A percentile compares a stretch with the other conserved stretches of the same genome.
Evolutionary conservation across 2,888 invertebrate species (phyloP).

Genomic region (Ochropleura leucogaster): DNA sequence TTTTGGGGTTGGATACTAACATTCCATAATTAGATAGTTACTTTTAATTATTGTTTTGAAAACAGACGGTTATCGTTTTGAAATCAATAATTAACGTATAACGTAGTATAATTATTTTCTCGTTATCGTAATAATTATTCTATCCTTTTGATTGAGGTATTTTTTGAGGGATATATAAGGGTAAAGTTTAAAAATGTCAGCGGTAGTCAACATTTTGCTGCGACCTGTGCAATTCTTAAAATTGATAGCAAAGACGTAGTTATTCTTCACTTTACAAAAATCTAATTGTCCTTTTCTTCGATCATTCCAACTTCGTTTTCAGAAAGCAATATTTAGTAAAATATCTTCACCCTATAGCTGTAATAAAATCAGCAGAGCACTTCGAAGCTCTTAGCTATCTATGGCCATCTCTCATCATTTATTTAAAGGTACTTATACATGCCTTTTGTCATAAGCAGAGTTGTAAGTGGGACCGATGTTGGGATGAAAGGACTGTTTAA

Average conservation of each 20-base stretch:
- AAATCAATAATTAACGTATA: background rate
- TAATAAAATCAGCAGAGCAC: slow-evolving; percentile 53
- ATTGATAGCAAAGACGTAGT: background rate
- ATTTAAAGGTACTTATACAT: slow-evolving; percentile 48
- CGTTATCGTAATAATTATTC: slow-evolving; percentile 2
- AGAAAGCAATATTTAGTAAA: slow-evolving; percentile 18
- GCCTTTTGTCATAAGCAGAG: slow-evolving; percentile 50
- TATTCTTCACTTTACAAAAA: background rate
- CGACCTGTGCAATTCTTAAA: background rate
- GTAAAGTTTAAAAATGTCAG: no score
- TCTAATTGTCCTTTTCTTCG: background rate
- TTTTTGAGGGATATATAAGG: no score
- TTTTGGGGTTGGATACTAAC: slow-evolving; percentile 29
- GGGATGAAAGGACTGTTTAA: slow-evolving; percentile 22
- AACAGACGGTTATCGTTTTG: slow-evolving; percentile 26
- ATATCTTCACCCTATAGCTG: slow-evolving; percentile 27
- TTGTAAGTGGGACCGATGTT: slow-evolving; percentile 26
- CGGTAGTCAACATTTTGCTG: background rate
- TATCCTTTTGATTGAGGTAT: background rate
- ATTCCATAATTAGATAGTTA: slow-evolving; percentile 30
- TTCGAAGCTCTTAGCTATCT: slow-evolving; percentile 29
- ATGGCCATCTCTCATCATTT: slow-evolving; percentile 47
- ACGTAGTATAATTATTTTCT: slow-evolving; percentile 8
- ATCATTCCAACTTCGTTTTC: background rate
- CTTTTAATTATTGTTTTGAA: slow-evolving; percentile 34